Percentiles rank a stretch among this genome's conserved stretches.
phyloP scores from a whole-genome alignment of 2,797 vertebrate genomes.

The Yasuhikotakia modesta region DNA sequence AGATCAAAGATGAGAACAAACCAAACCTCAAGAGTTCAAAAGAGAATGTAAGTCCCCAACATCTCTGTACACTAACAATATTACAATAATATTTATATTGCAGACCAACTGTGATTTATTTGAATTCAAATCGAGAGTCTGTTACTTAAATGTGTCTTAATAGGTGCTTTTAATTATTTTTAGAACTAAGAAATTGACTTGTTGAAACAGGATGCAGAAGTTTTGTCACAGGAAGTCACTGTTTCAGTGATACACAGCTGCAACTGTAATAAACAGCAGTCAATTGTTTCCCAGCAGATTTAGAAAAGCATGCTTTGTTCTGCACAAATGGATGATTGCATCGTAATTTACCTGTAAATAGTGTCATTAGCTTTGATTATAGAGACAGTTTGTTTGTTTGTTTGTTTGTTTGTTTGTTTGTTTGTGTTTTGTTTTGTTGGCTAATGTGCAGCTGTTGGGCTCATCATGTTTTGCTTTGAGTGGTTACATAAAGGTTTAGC shows the following conservation, averaged over 20 bases:
- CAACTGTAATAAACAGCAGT: not conserved
- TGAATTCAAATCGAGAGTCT: not conserved
- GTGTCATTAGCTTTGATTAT: conserved; percentile 1
- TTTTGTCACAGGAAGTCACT: conserved; percentile 28
- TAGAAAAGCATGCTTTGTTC: conserved; percentile 3
- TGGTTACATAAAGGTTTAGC: conserved; percentile 4
- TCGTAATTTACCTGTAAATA: conserved; percentile 31
- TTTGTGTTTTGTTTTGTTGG: conserved; percentile 28
- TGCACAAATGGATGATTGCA: not conserved
- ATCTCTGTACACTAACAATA: conserved; percentile 15
- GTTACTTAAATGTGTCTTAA: not conserved
- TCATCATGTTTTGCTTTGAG: not conserved
- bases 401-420: too few species aligned
- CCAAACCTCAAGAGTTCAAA: conserved; percentile 76
- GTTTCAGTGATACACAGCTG: not conserved
- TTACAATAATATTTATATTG: not conserved
- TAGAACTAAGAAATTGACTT: not conserved
- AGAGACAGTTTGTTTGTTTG: conserved; percentile 42
- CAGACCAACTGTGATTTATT: not conserved
- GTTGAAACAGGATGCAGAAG: conserved; percentile 22
- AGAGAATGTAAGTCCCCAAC: conserved; percentile 85
- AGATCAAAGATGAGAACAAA: conserved; percentile 96
- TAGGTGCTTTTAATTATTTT: too few species aligned
- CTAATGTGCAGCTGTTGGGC: conserved; percentile 17
- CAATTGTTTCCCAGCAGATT: not conserved